Percentiles rank a stretch among this genome's conserved stretches.
Conservation (phyloP, 2,797 vertebrate genomes). For the Mycteria americana region DNA sequence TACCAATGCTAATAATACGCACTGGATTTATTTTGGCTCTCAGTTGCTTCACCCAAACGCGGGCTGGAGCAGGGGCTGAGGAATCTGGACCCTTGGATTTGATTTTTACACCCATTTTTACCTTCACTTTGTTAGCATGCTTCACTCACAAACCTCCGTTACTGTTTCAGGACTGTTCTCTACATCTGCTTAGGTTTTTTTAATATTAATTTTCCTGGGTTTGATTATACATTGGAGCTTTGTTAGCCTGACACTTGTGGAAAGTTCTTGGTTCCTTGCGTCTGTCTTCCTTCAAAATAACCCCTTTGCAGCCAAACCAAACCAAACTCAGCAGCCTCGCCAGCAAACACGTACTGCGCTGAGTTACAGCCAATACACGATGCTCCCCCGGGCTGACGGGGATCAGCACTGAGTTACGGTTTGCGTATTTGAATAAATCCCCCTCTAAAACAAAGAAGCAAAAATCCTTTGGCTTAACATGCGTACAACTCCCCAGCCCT, state of each 20-base stretch:
- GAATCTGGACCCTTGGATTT: neutral
- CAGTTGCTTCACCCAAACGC: neutral
- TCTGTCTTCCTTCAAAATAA: neutral
- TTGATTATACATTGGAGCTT: neutral
- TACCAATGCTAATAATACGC: neutral
- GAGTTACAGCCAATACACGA: accelerated
- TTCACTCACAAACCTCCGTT: accelerated
- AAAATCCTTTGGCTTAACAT: neutral
- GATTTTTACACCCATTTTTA: neutral
- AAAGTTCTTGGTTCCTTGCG: neutral
- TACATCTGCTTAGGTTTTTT: accelerated
- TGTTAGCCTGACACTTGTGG: neutral
- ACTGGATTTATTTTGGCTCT: neutral
- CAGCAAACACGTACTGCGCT: accelerated
- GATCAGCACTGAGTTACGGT: accelerated
- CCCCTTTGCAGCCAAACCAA: neutral
- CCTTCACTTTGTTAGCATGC: neutral
- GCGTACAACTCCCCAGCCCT: neutral
- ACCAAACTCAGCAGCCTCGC: neutral
- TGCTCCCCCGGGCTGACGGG: neutral
- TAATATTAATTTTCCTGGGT: neutral
- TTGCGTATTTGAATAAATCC: neutral
- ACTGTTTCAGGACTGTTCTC: neutral
- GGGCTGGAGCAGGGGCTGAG: neutral
- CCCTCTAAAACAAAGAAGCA: neutral